Base-by-base conservation (phyloP, 2,113 vertebrate species). In the Heloderma charlesbogerti region DNA sequence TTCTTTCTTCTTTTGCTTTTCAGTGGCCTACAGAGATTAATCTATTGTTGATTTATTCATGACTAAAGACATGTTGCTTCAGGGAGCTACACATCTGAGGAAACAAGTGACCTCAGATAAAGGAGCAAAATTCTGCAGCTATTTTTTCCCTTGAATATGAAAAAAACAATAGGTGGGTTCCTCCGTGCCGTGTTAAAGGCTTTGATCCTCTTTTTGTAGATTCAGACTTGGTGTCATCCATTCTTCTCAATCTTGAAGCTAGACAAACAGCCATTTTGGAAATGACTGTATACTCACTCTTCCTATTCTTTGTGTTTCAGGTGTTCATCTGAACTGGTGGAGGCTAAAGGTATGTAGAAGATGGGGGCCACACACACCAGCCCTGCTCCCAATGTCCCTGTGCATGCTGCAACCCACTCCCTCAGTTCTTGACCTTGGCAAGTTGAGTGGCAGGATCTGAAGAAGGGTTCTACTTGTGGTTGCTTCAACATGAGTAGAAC, bases 1-100 rank as follows among this genome's bases (percentile, higher is more conserved):
- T n/a, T n/a, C n/a, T n/a, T n/a, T n/a, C n/a, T 90, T 57, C 12
- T 88, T 89, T 91, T 34, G 92, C 91, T 94, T 92, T 91, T 92
- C 40, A n/a, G 89, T 40, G 92, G 91, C 87, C 63, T 92, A 89
- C 91, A 93, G 94, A 94, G 71, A 89, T 94, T 95, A 94, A 92
- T 96, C 93, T 34, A 8, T 94, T 94, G 87, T 88, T 96, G 94
- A 94, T 96, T 96, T 96, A 95, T 94, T 96, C 92, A 96, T 91
- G 87, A 86, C 69, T 94, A 95, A 94, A 93, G 92, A 80, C 67
- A 81, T 92, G 82, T 87, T 89, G 94, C 93, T 95, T 94, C 89
- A 91, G 94, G 94, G 95, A 95, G 93, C 92, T 91, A 91, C 48
- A 92, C 91, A 91, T 95, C 95, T 94, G 91, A 93, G 84, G 79